Percentiles rank a stretch among this genome's conserved stretches.
Evolutionary conservation across 2,113 vertebrate species (phyloP).

Genomic region (Protomyctophum bolini): DNA sequence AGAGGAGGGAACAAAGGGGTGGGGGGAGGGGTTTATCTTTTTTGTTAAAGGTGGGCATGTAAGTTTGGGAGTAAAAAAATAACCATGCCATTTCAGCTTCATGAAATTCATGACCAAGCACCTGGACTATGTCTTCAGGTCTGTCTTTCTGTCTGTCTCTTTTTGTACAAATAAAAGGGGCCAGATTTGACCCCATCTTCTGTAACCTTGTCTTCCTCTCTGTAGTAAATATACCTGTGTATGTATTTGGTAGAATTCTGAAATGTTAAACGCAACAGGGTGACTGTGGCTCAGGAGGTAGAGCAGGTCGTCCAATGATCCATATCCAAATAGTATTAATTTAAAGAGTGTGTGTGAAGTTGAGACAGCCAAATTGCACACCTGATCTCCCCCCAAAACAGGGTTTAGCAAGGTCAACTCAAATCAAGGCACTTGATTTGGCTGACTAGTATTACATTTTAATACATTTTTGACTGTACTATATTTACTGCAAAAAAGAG

Average conservation of each 20-base stretch:
- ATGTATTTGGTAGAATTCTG: background rate
- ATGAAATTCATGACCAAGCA: constrained; percentile 75
- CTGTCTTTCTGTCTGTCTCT: constrained; percentile 48
- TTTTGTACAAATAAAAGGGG: constrained; percentile 79
- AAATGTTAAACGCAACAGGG: no score
- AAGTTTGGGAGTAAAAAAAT: no score
- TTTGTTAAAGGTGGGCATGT: constrained; percentile 17
- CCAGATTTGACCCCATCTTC: constrained; percentile 28
- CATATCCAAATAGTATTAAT: no score
- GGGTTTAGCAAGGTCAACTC: constrained; percentile 5
- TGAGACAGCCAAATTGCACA: background rate
- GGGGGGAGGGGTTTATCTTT: constrained; percentile 24
- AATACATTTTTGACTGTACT: no score
- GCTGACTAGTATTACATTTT: no score
- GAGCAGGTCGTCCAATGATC: no score
- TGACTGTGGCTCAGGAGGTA: no score
- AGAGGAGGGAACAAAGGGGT: background rate
- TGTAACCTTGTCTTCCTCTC: background rate
- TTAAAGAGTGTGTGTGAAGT: background rate
- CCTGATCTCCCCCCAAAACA: no score
- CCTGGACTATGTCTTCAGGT: constrained; percentile 63
- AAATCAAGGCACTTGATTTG: constrained; percentile 73
- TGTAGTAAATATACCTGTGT: background rate
- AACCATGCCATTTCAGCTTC: constrained; percentile 66
- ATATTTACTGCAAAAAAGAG: no score